Conservation (phyloP, 2,113 vertebrate genomes). For the Neolamprologus sp. region DNA sequence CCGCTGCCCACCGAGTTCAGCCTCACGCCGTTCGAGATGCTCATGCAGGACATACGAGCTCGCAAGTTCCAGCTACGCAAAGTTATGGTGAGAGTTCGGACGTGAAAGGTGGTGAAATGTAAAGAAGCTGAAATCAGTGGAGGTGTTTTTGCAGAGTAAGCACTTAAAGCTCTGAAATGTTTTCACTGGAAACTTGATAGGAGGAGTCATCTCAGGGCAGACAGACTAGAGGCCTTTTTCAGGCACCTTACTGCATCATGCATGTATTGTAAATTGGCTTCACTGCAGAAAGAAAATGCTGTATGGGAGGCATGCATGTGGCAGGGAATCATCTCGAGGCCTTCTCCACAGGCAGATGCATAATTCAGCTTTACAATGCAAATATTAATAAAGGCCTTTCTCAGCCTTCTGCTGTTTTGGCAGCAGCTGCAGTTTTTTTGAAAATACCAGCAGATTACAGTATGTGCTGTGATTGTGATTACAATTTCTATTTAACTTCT, state of each 20-base stretch:
- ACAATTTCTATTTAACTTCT: not conserved
- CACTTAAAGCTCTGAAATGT: not conserved
- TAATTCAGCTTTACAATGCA: conserved; percentile 9
- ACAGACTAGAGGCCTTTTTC: not conserved
- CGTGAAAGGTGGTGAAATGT: not conserved
- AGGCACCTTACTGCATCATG: not conserved
- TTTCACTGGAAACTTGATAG: not conserved
- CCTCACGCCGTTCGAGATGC: conserved; percentile 96
- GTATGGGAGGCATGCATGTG: not conserved
- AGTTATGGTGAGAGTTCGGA: conserved; percentile 82
- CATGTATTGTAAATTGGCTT: not conserved
- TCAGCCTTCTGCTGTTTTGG: not conserved
- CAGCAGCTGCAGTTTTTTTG: not conserved
- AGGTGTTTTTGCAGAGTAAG: not conserved
- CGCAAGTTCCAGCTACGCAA: conserved; percentile 92
- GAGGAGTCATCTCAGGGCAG: not conserved
- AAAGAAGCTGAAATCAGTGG: not conserved
- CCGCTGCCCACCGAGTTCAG: conserved; percentile 89
- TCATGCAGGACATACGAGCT: conserved; percentile 93
- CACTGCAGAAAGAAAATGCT: not conserved
- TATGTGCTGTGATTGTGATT: not conserved
- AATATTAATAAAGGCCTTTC: conserved; percentile 4
- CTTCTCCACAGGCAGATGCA: not conserved
- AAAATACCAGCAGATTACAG: not conserved
- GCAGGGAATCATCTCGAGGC: not conserved